Evolutionary conservation across 2,888 invertebrate genomes (phyloP).

Genomic region (Nebria salina): DNA sequence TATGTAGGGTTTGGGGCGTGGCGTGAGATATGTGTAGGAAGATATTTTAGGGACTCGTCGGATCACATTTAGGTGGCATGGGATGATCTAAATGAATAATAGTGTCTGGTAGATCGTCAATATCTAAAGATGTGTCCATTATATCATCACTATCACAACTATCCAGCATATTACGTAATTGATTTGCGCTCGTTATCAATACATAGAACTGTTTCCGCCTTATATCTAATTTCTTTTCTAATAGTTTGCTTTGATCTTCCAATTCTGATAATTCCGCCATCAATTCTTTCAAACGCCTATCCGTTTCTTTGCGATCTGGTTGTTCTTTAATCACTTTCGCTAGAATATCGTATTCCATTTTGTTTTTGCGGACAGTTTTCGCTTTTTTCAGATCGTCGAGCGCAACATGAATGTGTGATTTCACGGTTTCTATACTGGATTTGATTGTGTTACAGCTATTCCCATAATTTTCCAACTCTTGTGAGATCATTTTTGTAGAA

Average conservation of each 20-base stretch:
- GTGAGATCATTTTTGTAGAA: slow-evolving; percentile 83
- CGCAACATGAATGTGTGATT: slow-evolving; percentile 81
- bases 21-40: too few species aligned
- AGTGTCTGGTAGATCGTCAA: slow-evolving; percentile 50
- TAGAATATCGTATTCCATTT: slow-evolving; percentile 91
- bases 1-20: too few species aligned
- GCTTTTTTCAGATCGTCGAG: slow-evolving; percentile 84
- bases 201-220: slow-evolving; percentile 91
- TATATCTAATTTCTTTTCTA: slow-evolving; percentile 81
- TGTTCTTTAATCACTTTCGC: slow-evolving; percentile 91
- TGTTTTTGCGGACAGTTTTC: slow-evolving; percentile 87
- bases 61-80: slow-evolving; percentile 8
- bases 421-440: slow-evolving; percentile 80
- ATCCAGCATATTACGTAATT: slow-evolving; percentile 82
- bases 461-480: slow-evolving; percentile 85
- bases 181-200: slow-evolving; percentile 85
- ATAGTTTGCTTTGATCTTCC: slow-evolving; percentile 74
- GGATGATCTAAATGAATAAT: slow-evolving; percentile 28
- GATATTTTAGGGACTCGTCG: too few species aligned
- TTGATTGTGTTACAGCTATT: slow-evolving; percentile 80
- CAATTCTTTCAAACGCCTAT: slow-evolving; percentile 73
- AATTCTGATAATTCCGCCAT: slow-evolving; percentile 78
- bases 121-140: slow-evolving; percentile 65
- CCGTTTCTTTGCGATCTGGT: slow-evolving; percentile 86
- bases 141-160: slow-evolving; percentile 70